Conservation (phyloP, 2,888 invertebrate species). For the Amphipoea oculea region DNA sequence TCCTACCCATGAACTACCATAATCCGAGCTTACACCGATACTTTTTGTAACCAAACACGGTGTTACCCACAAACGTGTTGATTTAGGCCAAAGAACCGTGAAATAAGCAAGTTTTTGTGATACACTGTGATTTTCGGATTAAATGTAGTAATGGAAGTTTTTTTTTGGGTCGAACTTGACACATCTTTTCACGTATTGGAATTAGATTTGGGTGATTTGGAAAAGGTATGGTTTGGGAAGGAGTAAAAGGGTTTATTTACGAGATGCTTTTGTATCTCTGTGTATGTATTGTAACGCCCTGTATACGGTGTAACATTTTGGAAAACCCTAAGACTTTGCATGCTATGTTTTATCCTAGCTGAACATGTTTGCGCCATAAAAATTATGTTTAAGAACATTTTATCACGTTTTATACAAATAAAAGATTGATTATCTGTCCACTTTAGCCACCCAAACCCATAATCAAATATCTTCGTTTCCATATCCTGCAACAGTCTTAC, state of each 20-base stretch:
- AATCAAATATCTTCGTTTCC: too few relatives aligned
- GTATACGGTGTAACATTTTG: neutral
- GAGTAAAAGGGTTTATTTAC: neutral
- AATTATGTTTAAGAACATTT: neutral
- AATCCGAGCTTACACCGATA: conserved; percentile 49
- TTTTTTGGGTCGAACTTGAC: conserved; percentile 26
- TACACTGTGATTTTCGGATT: conserved; percentile 54
- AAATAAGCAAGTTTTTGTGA: conserved; percentile 65
- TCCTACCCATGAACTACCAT: conserved; percentile 20
- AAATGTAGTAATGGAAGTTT: conserved; percentile 10
- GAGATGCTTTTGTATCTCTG: neutral
- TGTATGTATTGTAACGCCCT: neutral
- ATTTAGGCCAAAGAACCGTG: conserved; percentile 66
- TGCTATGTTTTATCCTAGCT: neutral
- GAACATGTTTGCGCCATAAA: neutral
- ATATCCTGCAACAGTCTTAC: too few relatives aligned
- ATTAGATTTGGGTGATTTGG: conserved; percentile 11
- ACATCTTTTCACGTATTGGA: conserved; percentile 41
- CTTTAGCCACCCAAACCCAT: too few relatives aligned
- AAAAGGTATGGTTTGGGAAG: neutral
- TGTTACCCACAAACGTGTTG: conserved; percentile 60
- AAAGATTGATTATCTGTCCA: too few relatives aligned
- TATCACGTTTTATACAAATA: neutral
- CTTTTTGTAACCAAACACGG: conserved; percentile 60
- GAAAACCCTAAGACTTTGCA: neutral